Evolutionary conservation across 2,113 vertebrate species (phyloP), one percentile per base, ranked within the genome.

Genomic region (Carettochelys insculpta): DNA sequence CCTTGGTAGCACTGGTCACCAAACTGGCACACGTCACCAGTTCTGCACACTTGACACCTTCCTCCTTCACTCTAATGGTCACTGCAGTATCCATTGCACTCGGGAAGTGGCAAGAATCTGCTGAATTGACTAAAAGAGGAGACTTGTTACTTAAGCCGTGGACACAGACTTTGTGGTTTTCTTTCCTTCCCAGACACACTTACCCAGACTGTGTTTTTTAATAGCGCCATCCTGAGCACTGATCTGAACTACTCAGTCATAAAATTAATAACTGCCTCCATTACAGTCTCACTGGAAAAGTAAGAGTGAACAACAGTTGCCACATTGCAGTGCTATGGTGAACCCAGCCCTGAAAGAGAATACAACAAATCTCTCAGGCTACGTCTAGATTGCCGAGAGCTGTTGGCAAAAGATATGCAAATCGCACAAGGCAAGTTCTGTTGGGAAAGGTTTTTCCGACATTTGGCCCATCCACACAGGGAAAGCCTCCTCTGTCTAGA

Each of bases 241-340:
- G 51, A 51, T 38, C 87, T 48, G 90, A 94, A 83, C 48, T 84
- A 83, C 43, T 87, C 71, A 89, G 61, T 88, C 80, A 89, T 82
- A 87, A 76, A 95, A 96, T 80, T 91, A n/a, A 68, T 20, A 38
- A 9, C 61, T 38, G 4, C 22, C 61, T 68, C 16, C 19, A 22
- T 3, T 38, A 68, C 61, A 38, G n/a, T 68, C 17, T 38, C 17
- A 68, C 19, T 5, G n/a, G 19, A 68, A 68, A 68, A 22, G 9
- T 65, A 14, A 38, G 34, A n/a, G 14, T 65, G 8, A 65, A 65
- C 61, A 65, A 38, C 61, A 65, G 61, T 38, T 38, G 61, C 61
- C 61, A 68, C 61, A 38, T 22, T 68, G 34, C n/a, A n/a, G 9
- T 38, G 22, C 17, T 22, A 38, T 16, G 20, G 61, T 38, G 38